Evolutionary conservation across 2,888 invertebrate genomes (phyloP).

Genomic region (Microchrysa polita): DNA sequence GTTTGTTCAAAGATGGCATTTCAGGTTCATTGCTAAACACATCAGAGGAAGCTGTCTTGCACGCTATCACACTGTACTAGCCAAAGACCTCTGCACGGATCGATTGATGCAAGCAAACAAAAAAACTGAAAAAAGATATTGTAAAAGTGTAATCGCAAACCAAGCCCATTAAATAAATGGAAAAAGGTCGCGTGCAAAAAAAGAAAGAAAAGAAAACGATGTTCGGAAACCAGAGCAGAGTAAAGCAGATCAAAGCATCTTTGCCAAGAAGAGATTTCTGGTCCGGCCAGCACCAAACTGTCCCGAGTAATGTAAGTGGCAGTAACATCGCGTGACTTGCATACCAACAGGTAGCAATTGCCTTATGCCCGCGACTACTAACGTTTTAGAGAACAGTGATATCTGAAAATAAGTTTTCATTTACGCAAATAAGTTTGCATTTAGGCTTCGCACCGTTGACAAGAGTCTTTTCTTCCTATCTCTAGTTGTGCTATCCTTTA

Average conservation of each 20-base stretch:
- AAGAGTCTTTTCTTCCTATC: too few species aligned
- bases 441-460: too few species aligned
- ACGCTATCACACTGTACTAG: neutral
- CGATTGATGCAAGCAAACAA: neutral
- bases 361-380: constrained; percentile 16
- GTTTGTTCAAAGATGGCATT: neutral
- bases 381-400: neutral
- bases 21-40: constrained; percentile 46
- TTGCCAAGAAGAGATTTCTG: too few species aligned
- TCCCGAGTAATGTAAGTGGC: constrained; percentile 33
- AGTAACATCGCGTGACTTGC: constrained; percentile 52
- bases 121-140: too few species aligned
- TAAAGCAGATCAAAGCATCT: constrained; percentile 48
- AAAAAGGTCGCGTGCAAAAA: constrained; percentile 25
- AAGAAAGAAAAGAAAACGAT: constrained; percentile 51
- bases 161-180: constrained; percentile 49
- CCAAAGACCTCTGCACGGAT: constrained; percentile 3
- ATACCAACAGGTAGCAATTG: constrained; percentile 51
- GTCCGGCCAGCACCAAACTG: neutral
- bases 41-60: constrained; percentile 51
- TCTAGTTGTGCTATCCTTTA: too few species aligned
- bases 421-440: too few species aligned
- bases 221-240: constrained; percentile 48
- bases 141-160: constrained; percentile 18
- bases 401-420: constrained; percentile 3